These are phyloP conservation scores for Dinothrombium tinctorium DNA, from an alignment of 1,140 invertebrate species.

Conservation along the genomic window DNA sequence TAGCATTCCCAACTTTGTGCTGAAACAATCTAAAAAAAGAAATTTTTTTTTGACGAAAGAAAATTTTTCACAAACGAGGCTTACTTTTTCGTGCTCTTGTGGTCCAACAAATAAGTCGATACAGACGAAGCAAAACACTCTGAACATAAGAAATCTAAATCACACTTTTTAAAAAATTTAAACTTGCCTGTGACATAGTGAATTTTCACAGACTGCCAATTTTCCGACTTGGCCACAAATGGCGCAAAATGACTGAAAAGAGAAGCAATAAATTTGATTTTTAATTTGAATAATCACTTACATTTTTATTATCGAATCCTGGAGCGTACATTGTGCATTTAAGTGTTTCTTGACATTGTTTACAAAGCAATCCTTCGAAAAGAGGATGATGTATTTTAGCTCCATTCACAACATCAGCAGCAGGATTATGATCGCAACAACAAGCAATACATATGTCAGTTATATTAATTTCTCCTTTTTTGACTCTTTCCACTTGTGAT, in stretches of 20 bases:
- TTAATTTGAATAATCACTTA: conserved; percentile 11
- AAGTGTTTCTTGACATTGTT: conserved; percentile 16
- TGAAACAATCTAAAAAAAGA: neutral
- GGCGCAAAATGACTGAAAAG: conserved; percentile 18
- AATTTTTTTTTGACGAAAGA: neutral
- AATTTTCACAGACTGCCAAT: conserved; percentile 19
- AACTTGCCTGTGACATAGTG: conserved; percentile 17
- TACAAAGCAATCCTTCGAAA: conserved; percentile 19
- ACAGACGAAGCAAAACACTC: conserved; percentile 18
- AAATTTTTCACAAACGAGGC: neutral
- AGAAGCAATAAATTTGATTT: neutral
- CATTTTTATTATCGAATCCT: conserved; percentile 17
- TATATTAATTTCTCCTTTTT: conserved; percentile 2
- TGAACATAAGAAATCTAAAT: conserved; percentile 11
- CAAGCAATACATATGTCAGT: conserved; percentile 18
- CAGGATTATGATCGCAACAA: conserved; percentile 11
- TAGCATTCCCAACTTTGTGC: conserved; percentile 4
- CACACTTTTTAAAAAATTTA: neutral
- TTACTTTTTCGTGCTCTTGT: conserved; percentile 11
- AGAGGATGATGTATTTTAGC: conserved; percentile 16
- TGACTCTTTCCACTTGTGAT: conserved; percentile 1
- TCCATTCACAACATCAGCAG: neutral
- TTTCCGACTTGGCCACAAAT: conserved; percentile 19
- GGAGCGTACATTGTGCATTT: conserved; percentile 17
- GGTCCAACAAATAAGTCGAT: conserved; percentile 16